Percentiles rank a stretch among this genome's conserved stretches.
These are phyloP conservation scores for Pardosa pseudoannulata DNA, from an alignment of 2,888 invertebrate species.

Conservation along the genomic window DNA sequence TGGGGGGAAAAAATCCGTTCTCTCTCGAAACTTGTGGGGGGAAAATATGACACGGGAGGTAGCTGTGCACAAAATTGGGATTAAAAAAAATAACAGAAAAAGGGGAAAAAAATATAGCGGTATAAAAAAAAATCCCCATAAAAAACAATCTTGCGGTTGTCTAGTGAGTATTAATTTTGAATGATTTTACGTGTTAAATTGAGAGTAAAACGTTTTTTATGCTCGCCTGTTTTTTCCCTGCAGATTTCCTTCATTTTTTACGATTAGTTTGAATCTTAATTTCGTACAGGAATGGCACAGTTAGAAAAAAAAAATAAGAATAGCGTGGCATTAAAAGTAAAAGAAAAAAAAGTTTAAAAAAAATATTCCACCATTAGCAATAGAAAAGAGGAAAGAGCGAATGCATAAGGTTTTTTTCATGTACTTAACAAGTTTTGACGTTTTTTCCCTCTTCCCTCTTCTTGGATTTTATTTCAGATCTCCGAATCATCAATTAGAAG, in stretches of 20 bases:
- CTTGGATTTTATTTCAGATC: constrained; percentile 21
- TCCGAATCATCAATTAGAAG: constrained; percentile 65
- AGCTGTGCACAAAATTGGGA: constrained; percentile 51
- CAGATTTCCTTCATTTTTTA: constrained; percentile 61
- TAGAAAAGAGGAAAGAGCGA: constrained; percentile 54
- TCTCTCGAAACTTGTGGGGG: constrained; percentile 37
- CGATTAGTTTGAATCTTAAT: constrained; percentile 70
- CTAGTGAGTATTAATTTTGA: constrained; percentile 70
- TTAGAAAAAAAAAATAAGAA: constrained; percentile 6
- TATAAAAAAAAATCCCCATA: constrained; percentile 46
- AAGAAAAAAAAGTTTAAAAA: constrained; percentile 22
- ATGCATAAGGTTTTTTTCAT: constrained; percentile 62
- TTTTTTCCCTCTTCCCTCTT: constrained; percentile 39
- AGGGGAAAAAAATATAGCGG: constrained; percentile 28
- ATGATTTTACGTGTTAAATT: constrained; percentile 72
- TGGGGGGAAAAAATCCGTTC: background rate
- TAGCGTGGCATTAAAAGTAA: constrained; percentile 17
- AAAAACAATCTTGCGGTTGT: constrained; percentile 70
- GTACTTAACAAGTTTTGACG: constrained; percentile 71
- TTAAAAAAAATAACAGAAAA: constrained; percentile 45
- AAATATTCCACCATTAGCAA: constrained; percentile 53
- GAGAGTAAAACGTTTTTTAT: constrained; percentile 54
- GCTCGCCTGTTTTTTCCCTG: constrained; percentile 24
- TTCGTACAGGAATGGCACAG: constrained; percentile 39
- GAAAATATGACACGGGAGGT: constrained; percentile 54